These are phyloP conservation scores for Sardina pilchardus DNA, from an alignment of 2,113 vertebrate species.

Conservation along the genomic window DNA sequence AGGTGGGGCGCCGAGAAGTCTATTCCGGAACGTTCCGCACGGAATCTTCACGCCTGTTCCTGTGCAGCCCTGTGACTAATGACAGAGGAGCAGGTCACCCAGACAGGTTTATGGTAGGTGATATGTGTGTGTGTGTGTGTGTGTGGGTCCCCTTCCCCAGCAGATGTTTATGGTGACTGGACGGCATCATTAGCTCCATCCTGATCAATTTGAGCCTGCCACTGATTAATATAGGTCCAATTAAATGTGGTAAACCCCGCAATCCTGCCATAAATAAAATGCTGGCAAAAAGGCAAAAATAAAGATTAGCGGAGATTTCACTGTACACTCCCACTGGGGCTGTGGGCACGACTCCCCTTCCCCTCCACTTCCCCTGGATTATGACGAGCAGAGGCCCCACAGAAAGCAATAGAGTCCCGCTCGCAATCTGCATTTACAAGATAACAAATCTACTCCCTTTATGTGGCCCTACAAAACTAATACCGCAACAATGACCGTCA, in stretches of 20 bases:
- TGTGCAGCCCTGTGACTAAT: slow-evolving; percentile 8
- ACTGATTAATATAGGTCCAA: neutral
- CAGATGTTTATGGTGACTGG: slow-evolving; percentile 4
- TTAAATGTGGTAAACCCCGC: neutral
- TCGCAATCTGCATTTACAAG: slow-evolving; percentile 6
- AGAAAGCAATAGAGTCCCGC: neutral
- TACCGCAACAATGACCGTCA: slow-evolving; percentile 26
- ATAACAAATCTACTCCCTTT: slow-evolving; percentile 1
- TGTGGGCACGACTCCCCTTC: neutral
- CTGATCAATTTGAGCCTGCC: neutral
- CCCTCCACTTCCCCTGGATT: neutral
- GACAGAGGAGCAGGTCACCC: neutral
- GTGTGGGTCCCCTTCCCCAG: neutral
- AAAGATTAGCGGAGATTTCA: neutral
- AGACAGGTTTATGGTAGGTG: neutral
- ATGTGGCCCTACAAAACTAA: slow-evolving; percentile 9
- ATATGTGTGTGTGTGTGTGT: neutral
- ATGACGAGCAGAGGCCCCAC: neutral
- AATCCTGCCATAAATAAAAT: neutral
- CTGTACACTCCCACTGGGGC: neutral
- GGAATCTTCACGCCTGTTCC: neutral
- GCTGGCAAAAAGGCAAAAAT: neutral
- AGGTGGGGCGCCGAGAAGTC: neutral
- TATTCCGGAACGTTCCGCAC: neutral
- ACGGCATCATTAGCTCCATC: slow-evolving; percentile 4